Evolutionary conservation across 2,113 vertebrate genomes (phyloP), one percentile per base, ranked within the genome.

Genomic region (Crocuta crocuta): DNA sequence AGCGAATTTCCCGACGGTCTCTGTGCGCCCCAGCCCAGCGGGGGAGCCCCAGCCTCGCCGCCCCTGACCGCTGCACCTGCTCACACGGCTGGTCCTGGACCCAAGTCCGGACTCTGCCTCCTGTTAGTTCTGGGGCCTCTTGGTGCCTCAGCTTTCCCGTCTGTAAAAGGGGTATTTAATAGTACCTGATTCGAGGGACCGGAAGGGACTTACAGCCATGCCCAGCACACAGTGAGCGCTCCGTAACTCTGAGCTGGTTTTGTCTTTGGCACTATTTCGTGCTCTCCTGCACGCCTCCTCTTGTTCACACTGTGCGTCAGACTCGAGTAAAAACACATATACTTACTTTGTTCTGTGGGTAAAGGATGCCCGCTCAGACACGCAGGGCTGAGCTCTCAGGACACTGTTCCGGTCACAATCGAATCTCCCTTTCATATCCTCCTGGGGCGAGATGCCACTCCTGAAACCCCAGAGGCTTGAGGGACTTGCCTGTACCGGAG

Each of bases 301-400:
- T 63, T 7, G 23, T 11, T 23, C 19, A 1, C 16, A 2, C 61
- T n/a, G 50, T 28, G 39, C 4, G 2, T 15, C 80, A 43, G 50
- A 31, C n/a, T 43, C 53, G 33, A 70, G 58, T 58, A 9, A 58
- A 82, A 83, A 45, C 50, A 19, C 50, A 48, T 0, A 0, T 19
- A 7, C 31, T 31, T 17, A 5, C 53, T 19, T 84, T 43, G 55
- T 10, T 16, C 39, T 0, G 0, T 1, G 21, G 3, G 2, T 79
- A 4, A 1, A 21, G 4, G 16, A 2, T 0, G 43, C 31, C n/a
- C 24, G 1, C 33, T 63, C 3, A 8, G n/a, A 6, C 50, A 35
- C 33, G 1, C 45, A 11, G 7, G 2, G 55, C 33, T 21, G 4
- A 8, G 10, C 17, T 39, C 89, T 58, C 23, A 4, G 10, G 45